phyloP scores from a whole-genome alignment of 1,140 invertebrate species.

The Thaumatotibia leucotreta region DNA sequence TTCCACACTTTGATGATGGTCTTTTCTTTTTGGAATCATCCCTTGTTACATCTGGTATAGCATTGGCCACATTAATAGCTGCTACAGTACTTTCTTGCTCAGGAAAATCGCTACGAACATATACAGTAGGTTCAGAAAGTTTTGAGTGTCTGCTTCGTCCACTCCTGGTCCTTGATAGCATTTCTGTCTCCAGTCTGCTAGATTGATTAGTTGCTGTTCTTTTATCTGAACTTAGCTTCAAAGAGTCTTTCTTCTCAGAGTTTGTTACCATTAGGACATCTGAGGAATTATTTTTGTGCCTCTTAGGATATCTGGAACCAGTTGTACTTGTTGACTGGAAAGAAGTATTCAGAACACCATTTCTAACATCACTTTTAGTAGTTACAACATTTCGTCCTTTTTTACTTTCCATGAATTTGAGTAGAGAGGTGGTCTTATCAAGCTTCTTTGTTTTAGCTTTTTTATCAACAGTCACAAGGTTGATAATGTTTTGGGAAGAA shows the following conservation, averaged over 20 bases:
- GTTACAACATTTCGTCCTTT: conserved; percentile 24
- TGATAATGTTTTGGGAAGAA: conserved; percentile 60
- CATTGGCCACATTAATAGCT: conserved; percentile 46
- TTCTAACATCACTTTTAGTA: conserved; percentile 17
- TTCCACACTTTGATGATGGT: neutral
- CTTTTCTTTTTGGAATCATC: conserved; percentile 19
- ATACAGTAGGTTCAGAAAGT: conserved; percentile 34
- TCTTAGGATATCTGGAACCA: conserved; percentile 56
- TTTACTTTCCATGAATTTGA: conserved; percentile 45
- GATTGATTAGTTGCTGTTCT: neutral
- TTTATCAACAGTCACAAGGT: conserved; percentile 47
- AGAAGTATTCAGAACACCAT: conserved; percentile 38
- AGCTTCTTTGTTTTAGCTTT: conserved; percentile 37
- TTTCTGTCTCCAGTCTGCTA: conserved; percentile 34
- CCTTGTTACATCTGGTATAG: conserved; percentile 15
- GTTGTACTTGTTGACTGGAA: conserved; percentile 47
- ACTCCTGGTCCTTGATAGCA: conserved; percentile 52
- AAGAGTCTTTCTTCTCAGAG: neutral
- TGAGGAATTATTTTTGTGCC: conserved; percentile 32
- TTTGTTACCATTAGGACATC: conserved; percentile 15
- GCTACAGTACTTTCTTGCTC: conserved; percentile 45
- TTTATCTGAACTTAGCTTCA: neutral
- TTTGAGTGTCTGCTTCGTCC: conserved; percentile 37
- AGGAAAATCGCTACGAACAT: conserved; percentile 45
- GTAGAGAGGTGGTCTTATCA: conserved; percentile 47